Percentiles rank a stretch among this genome's conserved stretches.
These are phyloP conservation scores for Rhodinocichla rosea DNA, from an alignment of 2,113 vertebrate species.

Conservation along the genomic window DNA sequence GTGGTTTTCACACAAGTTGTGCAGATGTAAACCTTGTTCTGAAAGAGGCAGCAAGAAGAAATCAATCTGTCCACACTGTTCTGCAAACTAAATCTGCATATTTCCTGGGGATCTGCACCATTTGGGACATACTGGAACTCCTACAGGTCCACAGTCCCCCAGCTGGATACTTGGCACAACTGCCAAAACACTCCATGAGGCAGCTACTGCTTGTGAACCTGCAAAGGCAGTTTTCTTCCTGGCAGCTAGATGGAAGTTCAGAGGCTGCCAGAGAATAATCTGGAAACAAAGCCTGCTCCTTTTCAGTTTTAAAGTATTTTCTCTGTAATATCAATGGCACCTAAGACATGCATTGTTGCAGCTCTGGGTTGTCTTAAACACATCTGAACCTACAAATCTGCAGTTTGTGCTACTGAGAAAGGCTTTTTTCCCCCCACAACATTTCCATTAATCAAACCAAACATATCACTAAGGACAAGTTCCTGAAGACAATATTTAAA, in stretches of 20 bases:
- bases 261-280: not conserved
- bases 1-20: not conserved
- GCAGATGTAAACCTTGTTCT: not conserved
- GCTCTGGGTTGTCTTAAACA: not conserved
- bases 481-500: not conserved
- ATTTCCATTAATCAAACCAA: not conserved
- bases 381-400: not conserved
- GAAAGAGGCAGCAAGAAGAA: not conserved
- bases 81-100: not conserved
- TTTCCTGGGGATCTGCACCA: not conserved
- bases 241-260: not conserved
- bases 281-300: not conserved
- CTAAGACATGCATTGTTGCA: not conserved
- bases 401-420: not conserved
- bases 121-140: not conserved
- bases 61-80: not conserved
- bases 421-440: fast-evolving
- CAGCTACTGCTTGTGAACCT: not conserved
- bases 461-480: not conserved
- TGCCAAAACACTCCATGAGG: not conserved
- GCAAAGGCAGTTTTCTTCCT: not conserved
- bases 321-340: not conserved
- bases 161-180: fast-evolving
- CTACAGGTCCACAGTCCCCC: not conserved
- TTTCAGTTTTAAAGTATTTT: not conserved